Percentiles rank a stretch among this genome's conserved stretches.
Conservation (phyloP, 2,888 invertebrate species). For the Tinea trinotella region DNA sequence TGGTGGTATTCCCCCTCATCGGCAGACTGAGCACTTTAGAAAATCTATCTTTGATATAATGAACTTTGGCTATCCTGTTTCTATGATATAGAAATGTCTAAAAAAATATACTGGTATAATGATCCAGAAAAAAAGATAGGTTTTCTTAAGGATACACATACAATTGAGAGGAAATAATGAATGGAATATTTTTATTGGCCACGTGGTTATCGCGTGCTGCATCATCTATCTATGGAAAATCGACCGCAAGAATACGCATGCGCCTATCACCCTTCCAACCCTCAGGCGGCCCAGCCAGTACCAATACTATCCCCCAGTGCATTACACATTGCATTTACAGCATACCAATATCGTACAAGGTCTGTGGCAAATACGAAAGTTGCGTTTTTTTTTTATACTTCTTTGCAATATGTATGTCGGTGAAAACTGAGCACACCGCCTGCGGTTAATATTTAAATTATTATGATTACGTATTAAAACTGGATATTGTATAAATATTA, state of each 20-base stretch:
- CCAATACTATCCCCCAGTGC: slow-evolving; percentile 39
- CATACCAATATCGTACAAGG: background rate
- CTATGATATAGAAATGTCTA: too few species aligned
- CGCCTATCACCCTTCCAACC: slow-evolving; percentile 23
- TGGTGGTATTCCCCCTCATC: too few species aligned
- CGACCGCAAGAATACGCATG: slow-evolving; percentile 37
- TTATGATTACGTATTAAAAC: slow-evolving; percentile 1
- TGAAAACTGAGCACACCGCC: slow-evolving; percentile 2
- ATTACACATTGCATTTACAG: slow-evolving; percentile 24
- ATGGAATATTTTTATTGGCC: slow-evolving; percentile 28
- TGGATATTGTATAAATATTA: too few species aligned
- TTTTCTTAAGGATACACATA: too few species aligned
- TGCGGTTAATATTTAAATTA: slow-evolving; percentile 6
- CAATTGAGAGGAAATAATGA: too few species aligned
- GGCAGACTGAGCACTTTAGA: too few species aligned
- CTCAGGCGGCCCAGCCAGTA: slow-evolving; percentile 25
- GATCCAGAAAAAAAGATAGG: too few species aligned
- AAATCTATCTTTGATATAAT: too few species aligned
- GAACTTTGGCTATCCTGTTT: too few species aligned
- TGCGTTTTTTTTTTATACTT: background rate
- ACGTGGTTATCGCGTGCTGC: slow-evolving; percentile 56
- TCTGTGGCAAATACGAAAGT: background rate
- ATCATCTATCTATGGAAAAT: slow-evolving; percentile 37
- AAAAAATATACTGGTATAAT: too few species aligned
- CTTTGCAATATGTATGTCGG: background rate